These are phyloP conservation scores for Andrena trimmerana DNA, from an alignment of 2,888 invertebrate genomes.

Conservation along the genomic window DNA sequence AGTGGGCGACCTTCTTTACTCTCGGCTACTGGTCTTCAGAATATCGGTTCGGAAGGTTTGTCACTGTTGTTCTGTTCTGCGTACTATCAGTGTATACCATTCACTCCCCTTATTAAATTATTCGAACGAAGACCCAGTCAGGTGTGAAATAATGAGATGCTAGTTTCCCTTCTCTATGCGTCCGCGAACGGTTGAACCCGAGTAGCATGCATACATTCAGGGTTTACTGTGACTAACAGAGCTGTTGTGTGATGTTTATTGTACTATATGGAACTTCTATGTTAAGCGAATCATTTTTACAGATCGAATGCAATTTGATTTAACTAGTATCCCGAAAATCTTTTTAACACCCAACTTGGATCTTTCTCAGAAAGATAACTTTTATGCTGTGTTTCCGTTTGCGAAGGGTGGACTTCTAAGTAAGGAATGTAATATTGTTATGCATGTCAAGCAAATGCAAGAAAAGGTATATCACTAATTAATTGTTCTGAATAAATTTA, in stretches of 20 bases:
- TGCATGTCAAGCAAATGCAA: conserved; percentile 89
- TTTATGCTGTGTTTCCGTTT: conserved; percentile 94
- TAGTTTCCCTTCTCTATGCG: too few species aligned
- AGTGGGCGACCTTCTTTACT: too few species aligned
- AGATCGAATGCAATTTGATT: conserved; percentile 85
- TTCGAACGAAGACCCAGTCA: too few species aligned
- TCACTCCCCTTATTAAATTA: too few species aligned
- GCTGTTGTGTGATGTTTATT: conserved; percentile 21
- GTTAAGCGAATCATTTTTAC: conserved; percentile 67
- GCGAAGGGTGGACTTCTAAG: conserved; percentile 86
- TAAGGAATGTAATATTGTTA: conserved; percentile 82
- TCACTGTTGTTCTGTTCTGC: too few species aligned
- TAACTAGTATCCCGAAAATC: conserved; percentile 92
- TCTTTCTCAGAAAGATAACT: conserved; percentile 92
- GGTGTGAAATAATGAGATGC: neutral
- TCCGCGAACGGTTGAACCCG: too few species aligned
- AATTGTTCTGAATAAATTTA: neutral
- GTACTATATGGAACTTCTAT: conserved; percentile 11
- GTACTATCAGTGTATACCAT: too few species aligned
- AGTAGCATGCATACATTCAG: too few species aligned
- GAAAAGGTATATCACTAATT: conserved; percentile 88
- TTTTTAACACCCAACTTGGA: conserved; percentile 93
- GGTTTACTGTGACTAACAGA: too few species aligned
- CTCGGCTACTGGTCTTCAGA: too few species aligned
- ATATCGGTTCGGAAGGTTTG: too few species aligned